Percentiles rank a stretch among this genome's conserved stretches.
These are phyloP conservation scores for Eupleurogrammus muticus DNA, from an alignment of 2,797 vertebrate genomes.

Conservation along the genomic window DNA sequence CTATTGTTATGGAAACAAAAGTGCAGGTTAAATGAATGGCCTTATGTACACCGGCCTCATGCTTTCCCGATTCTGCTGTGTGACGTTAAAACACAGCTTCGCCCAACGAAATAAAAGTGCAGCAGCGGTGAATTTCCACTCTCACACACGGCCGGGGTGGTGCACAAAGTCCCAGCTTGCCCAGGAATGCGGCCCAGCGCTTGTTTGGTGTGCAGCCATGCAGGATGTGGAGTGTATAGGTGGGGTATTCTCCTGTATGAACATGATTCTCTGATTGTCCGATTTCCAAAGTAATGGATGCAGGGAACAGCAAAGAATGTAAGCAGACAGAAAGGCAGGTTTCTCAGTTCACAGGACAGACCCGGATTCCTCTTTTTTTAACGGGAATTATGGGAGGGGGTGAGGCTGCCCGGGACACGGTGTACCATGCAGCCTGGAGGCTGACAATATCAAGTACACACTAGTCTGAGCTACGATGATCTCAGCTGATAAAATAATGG, in stretches of 20 bases:
- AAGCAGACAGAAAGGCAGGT: conserved; percentile 5
- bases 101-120: background rate
- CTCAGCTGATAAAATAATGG: background rate
- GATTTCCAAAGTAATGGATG: background rate
- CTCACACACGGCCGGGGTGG: background rate
- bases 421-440: background rate
- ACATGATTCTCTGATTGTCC: conserved; percentile 30
- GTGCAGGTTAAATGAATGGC: background rate
- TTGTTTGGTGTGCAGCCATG: conserved; percentile 13
- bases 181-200: conserved; percentile 53
- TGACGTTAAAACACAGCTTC: background rate
- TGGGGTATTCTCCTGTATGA: conserved; percentile 32
- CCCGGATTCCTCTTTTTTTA: background rate
- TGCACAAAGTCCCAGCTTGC: conserved; percentile 34
- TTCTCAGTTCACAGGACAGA: conserved; percentile 4
- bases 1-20: conserved; percentile 1
- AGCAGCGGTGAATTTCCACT: conserved; percentile 35
- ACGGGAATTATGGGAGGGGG: background rate
- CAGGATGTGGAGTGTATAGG: background rate
- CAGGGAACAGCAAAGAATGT: background rate
- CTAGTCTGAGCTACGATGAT: background rate
- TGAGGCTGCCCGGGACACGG: background rate
- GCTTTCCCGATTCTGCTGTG: background rate
- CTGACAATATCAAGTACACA: background rate
- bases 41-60: rapidly evolving